Base-by-base conservation (phyloP, 2,888 invertebrate genomes). In the Leptarthrus brevirostris region DNA sequence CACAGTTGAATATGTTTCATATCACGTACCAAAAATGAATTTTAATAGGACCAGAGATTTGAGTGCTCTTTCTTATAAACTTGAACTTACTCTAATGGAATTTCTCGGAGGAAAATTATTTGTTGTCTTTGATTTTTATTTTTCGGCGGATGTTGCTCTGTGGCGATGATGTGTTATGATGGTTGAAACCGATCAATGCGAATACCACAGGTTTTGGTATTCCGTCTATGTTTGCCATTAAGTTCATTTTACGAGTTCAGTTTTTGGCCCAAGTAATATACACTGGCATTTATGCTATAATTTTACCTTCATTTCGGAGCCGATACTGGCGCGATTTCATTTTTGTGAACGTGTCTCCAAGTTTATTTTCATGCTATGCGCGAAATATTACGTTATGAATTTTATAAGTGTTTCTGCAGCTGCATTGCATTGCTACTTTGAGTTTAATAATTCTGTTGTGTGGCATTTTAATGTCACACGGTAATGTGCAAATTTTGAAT, bases 11-110 rank as follows among this genome's bases (percentile, higher is more conserved):
- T 74, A 74, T 73, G 73, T 76, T 76, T 76, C 76, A 76, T 76
- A 76, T 76, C 76, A 76, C 76, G 76, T 76, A 73, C 73, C 49
- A 76, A 76, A 76, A 76, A 76, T 76, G 76, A 76, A 76, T 76
- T 76, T 76, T 76, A 76, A 76, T 76, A 74, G 74, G 54, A 53
- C 52, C 64, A 53, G 54, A 54, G 71, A 73, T 72, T 70, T 74
- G 44, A 64, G 66, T 66, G 66, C 52, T 70, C 70, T 70, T 72
- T 69, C 69, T 69, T 69, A 24, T 44, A 34, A 69, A 26, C 36
- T 34, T 52, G 52, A 69, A 69, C 52, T 69, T 69, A 69, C 53
- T 72, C 75, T 69, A 75, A 73, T 75, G 75, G 73, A 75, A 73
- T 75, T 73, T 72, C 52, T 49, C 40, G 36, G 24, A 53, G 40